A percentile compares a stretch with the other conserved stretches of the same genome.
Evolutionary conservation across 2,797 vertebrate species (phyloP).

Genomic region (Tamandua tetradactyla): DNA sequence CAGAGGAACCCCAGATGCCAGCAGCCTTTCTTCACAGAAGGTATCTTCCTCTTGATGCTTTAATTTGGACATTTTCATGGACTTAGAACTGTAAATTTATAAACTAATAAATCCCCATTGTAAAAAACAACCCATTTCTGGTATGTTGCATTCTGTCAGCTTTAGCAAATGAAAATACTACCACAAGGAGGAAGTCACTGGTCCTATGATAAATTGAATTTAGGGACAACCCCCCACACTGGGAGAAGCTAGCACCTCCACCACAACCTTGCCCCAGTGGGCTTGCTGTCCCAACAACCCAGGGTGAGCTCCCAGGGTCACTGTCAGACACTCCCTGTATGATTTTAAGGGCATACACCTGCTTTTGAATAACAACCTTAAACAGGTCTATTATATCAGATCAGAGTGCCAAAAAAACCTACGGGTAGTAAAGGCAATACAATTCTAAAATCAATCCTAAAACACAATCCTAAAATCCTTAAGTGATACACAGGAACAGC

Average conservation of each 20-base stretch:
- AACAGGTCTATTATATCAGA: not conserved
- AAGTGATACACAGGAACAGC: not conserved
- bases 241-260: not conserved
- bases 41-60: too few relatives aligned
- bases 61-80: too few relatives aligned
- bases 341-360: not conserved
- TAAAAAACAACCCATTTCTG: too few relatives aligned
- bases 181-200: not conserved
- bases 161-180: too few relatives aligned
- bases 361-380: not conserved
- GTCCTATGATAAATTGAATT: not conserved
- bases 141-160: too few relatives aligned
- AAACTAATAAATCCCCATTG: too few relatives aligned
- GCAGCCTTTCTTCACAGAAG: too few relatives aligned
- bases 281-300: not conserved
- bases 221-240: not conserved
- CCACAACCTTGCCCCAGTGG: not conserved
- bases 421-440: not conserved
- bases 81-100: too few relatives aligned
- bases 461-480: conserved; percentile 24
- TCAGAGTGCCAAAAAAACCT: not conserved
- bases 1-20: too few relatives aligned
- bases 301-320: not conserved
- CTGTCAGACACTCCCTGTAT: not conserved
- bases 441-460: not conserved